Base-by-base conservation (phyloP, 1,140 invertebrate species). In the Glossosoma conforme region DNA sequence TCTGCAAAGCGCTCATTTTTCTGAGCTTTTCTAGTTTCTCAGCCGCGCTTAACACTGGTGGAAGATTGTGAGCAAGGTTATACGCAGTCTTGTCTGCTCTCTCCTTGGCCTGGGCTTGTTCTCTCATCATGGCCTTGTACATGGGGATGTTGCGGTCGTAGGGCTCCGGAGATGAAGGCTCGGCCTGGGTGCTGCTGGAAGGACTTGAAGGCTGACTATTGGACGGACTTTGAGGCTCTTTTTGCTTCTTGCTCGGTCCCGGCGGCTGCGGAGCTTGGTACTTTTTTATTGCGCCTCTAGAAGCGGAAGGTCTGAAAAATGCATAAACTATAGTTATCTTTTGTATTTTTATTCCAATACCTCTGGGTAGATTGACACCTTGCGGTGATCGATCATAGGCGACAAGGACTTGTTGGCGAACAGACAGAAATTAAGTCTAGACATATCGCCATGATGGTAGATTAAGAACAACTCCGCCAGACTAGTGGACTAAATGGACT, bases 1-100 rank as follows among this genome's bases (percentile, higher is more conserved):
- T 54, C 21, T 53, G 42, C 19, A 51, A 37, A 0, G 63, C 63
- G 46, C 67, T 65, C 65, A 67, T 65, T 19, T 66, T 67, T 13
- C 64, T 62, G 0, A 70, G 58, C 38, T 66, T 68, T 15, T 69
- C 66, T 2, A 69, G n/a, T 52, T 70, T 70, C 2, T 59, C 62
- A 0, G 62, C 61, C 1, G 67, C 54, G n/a, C 40, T 66, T 8
- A 68, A 48, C 0, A 67, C 63, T 3, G 65, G 66, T 0, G 65
- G 66, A 0, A 69, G 47, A 17, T 64, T 64, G 8, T 58, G 51
- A n/a, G 54, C 50, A 1, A 61, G 42, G 32, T 49, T 58, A 24
- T 52, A 46, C 11, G 33, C 36, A 3, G 51, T 66, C 44, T 65
- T 58, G 19, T 65, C 61, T 11, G 54, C 45, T 0, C 64, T 32